Conservation (phyloP, 2,797 vertebrate species). For the Fistularia tabacaria region DNA sequence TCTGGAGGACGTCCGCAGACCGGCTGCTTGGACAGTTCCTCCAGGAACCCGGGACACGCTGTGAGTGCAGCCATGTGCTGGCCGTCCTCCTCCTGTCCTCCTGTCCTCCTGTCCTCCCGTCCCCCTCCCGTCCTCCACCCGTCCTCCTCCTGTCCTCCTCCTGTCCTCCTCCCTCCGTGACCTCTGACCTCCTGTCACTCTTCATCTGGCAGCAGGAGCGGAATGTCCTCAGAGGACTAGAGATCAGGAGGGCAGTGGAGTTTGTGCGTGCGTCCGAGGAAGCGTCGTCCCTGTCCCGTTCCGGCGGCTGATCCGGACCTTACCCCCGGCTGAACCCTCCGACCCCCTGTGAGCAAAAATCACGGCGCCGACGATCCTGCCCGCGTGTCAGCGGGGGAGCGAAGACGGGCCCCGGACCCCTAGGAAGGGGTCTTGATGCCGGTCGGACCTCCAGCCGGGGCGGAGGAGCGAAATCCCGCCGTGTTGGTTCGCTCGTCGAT, state of each 20-base stretch:
- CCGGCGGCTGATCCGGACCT: constrained; percentile 88
- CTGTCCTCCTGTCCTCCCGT: no score
- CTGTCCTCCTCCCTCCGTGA: no score
- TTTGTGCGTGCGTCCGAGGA: constrained; percentile 67
- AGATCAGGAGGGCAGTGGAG: constrained; percentile 61
- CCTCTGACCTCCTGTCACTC: constrained; percentile 54
- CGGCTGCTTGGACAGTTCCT: no score
- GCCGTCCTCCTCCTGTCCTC: constrained; percentile 45
- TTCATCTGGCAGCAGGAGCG: constrained; percentile 49
- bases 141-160: constrained; percentile 29
- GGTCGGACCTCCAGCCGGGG: no score
- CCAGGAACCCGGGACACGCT: constrained; percentile 19
- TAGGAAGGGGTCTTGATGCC: no score
- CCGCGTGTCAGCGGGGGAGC: not conserved
- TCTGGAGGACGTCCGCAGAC: no score
- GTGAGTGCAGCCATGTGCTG: constrained; percentile 40
- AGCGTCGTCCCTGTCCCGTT: constrained; percentile 79
- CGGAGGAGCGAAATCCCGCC: no score
- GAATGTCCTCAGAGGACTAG: constrained; percentile 72
- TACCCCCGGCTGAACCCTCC: no score
- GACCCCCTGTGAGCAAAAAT: no score
- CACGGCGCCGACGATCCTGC: not conserved
- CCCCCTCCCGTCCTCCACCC: constrained; percentile 40
- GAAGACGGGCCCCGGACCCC: not conserved
- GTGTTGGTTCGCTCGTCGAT: no score